These are phyloP conservation scores for Lota lota DNA, from an alignment of 2,113 vertebrate species.

Conservation along the genomic window DNA sequence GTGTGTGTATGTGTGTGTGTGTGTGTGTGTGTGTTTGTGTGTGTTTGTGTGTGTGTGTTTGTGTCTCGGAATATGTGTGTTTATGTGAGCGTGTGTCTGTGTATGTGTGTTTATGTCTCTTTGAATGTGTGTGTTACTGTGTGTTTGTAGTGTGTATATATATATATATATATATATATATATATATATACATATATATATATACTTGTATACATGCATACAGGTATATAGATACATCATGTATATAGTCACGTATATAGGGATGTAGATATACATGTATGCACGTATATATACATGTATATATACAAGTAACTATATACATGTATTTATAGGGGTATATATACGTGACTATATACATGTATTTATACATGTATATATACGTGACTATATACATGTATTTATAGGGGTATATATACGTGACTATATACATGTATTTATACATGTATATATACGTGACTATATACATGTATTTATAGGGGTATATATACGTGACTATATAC, in stretches of 20 bases:
- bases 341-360: no score
- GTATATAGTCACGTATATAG: no score
- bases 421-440: slow-evolving; percentile 1
- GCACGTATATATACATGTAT: no score
- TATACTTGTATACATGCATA: no score
- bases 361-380: slow-evolving; percentile 36
- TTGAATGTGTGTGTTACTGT: neutral
- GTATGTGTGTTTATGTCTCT: neutral
- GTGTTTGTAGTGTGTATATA: neutral
- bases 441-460: slow-evolving; percentile 15
- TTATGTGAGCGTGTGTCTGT: neutral
- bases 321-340: no score
- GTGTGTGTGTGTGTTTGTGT: slow-evolving; percentile 1
- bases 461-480: slow-evolving; percentile 34
- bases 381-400: slow-evolving; percentile 21
- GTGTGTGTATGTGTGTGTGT: neutral
- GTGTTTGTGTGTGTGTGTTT: neutral
- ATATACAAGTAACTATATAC: no score
- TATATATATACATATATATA: neutral
- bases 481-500: no score
- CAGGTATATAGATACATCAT: no score
- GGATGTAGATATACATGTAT: no score
- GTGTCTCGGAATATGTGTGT: neutral
- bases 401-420: neutral
- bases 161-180: slow-evolving; percentile 38